Evolutionary conservation across 2,888 invertebrate genomes (phyloP), one percentile per base, ranked within the genome.

Genomic region (Barypeithes pellucidus): DNA sequence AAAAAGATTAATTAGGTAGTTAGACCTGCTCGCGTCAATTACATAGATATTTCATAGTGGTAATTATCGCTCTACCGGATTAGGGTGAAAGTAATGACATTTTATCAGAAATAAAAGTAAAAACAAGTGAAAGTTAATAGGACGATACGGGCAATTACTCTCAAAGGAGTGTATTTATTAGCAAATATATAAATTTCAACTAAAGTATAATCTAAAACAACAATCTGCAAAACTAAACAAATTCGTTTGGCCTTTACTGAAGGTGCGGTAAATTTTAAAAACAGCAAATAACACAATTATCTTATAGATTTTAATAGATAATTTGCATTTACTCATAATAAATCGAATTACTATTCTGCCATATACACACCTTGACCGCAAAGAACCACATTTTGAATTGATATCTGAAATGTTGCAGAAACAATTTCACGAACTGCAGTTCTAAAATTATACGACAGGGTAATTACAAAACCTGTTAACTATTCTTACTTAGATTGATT

Each of bases 21-120:
- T 8, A 29, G 29, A 39, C n/a, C 36, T 36, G 36, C 14, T 14
- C 1, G 7, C 14, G 14, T 43, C n/a, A 43, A 16, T 43, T 14
- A 43, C 43, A 43, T 43, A 29, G 29, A 29, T 29, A 29, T 16
- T 3, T 3, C 43, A 43, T 4, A 43, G 2, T n/a, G n/a, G 14
- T 41, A 14, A 41, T 41, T 43, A 43, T 8, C 9, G 7, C 29
- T 43, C 16, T 47, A 11, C 9, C 0, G 18, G 20, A 2, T 9
- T 18, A 47, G 1, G 5, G 47, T 47, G 47, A 47, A 47, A 47
- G 47, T 47, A 47, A 7, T 47, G 20, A 47, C 9, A n/a, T 47
- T 20, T 47, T 20, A 47, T 20, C 12, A 47, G 5, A 47, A 47
- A 47, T 20, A 47, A 20, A 47, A 47, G 11, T 47, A 20, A 47